These are phyloP conservation scores for Apostichopus californicus DNA, from an alignment of 35 echinoderm and acorn worm genomes.

Conservation along the genomic window DNA sequence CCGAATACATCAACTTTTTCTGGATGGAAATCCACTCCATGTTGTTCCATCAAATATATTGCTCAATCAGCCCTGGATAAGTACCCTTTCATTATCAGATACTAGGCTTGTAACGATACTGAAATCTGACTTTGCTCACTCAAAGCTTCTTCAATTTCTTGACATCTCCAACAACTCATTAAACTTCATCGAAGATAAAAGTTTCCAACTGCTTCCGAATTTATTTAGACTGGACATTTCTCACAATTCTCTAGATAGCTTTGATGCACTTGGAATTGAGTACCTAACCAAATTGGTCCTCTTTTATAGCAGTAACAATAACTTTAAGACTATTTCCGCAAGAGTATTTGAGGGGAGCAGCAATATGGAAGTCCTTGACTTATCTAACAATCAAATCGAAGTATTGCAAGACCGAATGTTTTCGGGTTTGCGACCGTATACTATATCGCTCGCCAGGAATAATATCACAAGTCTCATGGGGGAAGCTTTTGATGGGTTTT, in stretches of 20 bases:
- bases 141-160: background rate
- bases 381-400: conserved; percentile 1
- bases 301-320: conserved; percentile 12
- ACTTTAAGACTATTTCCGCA: background rate
- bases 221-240: conserved; percentile 12
- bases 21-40: conserved; percentile 39
- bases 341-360: background rate
- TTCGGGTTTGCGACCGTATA: conserved; percentile 6
- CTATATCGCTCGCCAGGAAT: background rate
- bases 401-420: conserved; percentile 4
- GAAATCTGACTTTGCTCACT: background rate
- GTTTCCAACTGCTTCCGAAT: background rate
- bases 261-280: background rate
- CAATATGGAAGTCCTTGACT: background rate
- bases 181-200: background rate
- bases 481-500: background rate
- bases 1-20: background rate
- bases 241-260: background rate
- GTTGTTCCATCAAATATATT: conserved; percentile 19
- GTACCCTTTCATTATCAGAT: background rate
- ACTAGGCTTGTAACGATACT: background rate
- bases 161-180: conserved; percentile 42
- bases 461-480: conserved; percentile 1
- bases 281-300: background rate
- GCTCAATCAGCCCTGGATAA: background rate